Conservation (phyloP, 64 coral and sea anemone species). For the Trachythela sp. region DNA sequence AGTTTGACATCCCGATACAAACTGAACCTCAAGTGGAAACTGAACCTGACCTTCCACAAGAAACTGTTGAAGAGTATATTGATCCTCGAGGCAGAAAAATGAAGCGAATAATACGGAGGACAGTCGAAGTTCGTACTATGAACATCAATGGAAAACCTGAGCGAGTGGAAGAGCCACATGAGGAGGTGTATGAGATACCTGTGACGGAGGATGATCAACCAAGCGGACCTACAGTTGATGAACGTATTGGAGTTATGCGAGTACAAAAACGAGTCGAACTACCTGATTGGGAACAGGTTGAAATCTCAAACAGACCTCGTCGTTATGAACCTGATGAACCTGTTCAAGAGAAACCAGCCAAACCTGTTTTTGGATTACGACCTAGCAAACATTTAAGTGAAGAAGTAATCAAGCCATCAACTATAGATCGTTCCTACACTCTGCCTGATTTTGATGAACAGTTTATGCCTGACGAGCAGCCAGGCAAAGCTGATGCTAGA, state of each 20-base stretch:
- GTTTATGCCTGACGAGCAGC: neutral
- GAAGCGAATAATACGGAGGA: slow-evolving; percentile 27
- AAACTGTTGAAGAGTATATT: slow-evolving; percentile 56
- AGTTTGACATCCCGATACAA: neutral
- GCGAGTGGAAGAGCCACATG: neutral
- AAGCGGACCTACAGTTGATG: neutral
- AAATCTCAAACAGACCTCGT: neutral
- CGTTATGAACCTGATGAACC: neutral
- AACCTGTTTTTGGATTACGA: neutral
- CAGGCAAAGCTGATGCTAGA: neutral
- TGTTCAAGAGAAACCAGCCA: neutral
- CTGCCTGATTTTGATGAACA: neutral
- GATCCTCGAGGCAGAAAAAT: slow-evolving; percentile 58
- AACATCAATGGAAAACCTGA: slow-evolving; percentile 4
- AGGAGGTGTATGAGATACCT: neutral
- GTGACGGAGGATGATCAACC: neutral
- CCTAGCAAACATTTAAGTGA: neutral
- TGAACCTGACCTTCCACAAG: neutral
- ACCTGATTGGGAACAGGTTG: slow-evolving; percentile 1
- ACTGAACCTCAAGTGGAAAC: slow-evolving; percentile 17
- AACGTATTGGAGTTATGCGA: neutral
- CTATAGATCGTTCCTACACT: neutral
- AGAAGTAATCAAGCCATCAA: neutral
- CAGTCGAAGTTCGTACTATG: neutral
- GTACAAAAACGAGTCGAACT: slow-evolving; percentile 11